A percentile compares a stretch with the other conserved stretches of the same genome.
phyloP scores from a whole-genome alignment of 2,113 vertebrate species.

The Rhinogobius similis region DNA sequence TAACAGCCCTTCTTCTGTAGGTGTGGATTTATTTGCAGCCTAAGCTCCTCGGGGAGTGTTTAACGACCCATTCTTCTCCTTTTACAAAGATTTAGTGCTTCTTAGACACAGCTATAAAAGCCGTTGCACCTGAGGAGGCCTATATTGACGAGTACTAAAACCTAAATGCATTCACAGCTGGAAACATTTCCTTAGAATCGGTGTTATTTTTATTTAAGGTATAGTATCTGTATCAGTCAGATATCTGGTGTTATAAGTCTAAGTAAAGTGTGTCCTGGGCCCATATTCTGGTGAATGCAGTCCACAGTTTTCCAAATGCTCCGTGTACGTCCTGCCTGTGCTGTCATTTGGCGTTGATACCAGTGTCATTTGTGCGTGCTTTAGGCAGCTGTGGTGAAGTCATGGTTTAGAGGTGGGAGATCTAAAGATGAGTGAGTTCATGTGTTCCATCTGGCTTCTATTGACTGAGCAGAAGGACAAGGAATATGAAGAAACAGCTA shows the following conservation, averaged over 20 bases:
- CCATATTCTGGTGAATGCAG: too few species aligned
- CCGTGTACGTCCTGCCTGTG: conserved; percentile 10
- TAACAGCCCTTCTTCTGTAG: conserved; percentile 13
- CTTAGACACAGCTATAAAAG: conserved; percentile 42
- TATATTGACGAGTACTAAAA: conserved; percentile 22
- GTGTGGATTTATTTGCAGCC: conserved; percentile 40
- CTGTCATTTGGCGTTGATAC: conserved; percentile 23
- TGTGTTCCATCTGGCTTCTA: conserved; percentile 56
- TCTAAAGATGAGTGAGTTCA: conserved; percentile 55
- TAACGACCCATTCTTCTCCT: conserved; percentile 37
- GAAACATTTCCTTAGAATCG: background rate
- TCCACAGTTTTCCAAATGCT: background rate
- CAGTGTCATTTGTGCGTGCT: conserved; percentile 45
- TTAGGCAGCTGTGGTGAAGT: conserved; percentile 58
- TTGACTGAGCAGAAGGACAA: conserved; percentile 40
- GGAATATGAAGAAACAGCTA: conserved; percentile 33
- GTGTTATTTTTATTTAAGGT: background rate
- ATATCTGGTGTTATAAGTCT: background rate
- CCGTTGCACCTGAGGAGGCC: conserved; percentile 26
- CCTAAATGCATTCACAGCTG: conserved; percentile 18
- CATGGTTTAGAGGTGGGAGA: conserved; percentile 46
- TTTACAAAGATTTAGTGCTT: conserved; percentile 51
- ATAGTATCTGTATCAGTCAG: background rate
- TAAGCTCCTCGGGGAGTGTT: conserved; percentile 40
- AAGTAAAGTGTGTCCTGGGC: background rate